Evolutionary conservation across 2,888 invertebrate species (phyloP).

Genomic region (Drosophila buzzatii): DNA sequence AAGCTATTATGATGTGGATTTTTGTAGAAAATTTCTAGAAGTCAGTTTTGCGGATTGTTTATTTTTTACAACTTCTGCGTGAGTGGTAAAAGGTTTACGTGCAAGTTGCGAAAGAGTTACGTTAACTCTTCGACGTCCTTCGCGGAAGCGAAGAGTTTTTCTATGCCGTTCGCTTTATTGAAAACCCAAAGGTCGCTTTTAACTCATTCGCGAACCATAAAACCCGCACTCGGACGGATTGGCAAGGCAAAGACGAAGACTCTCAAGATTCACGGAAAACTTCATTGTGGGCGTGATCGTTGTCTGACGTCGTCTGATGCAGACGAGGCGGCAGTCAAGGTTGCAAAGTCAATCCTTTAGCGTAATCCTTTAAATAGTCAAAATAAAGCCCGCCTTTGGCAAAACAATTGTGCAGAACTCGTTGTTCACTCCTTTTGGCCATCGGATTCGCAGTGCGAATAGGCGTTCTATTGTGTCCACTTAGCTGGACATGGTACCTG

Average conservation of each 20-base stretch:
- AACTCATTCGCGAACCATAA: constrained; percentile 75
- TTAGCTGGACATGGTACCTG: constrained; percentile 63
- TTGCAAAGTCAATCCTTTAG: constrained; percentile 84
- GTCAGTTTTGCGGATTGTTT: constrained; percentile 17
- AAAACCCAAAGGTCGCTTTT: constrained; percentile 59
- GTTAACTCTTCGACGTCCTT: constrained; percentile 76
- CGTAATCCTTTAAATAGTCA: constrained; percentile 85
- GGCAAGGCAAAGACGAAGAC: constrained; percentile 13
- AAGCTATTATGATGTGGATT: constrained; percentile 5
- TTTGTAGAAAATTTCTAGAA: constrained; percentile 28
- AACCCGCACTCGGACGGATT: constrained; percentile 40
- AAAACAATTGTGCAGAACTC: constrained; percentile 68
- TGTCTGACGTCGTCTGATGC: constrained; percentile 29
- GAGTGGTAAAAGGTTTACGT: constrained; percentile 61
- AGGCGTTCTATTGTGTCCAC: constrained; percentile 71
- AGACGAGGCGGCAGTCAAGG: constrained; percentile 71
- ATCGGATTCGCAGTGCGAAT: constrained; percentile 68
- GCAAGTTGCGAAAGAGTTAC: constrained; percentile 83
- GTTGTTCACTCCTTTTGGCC: constrained; percentile 60
- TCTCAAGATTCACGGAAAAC: constrained; percentile 68
- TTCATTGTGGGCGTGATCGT: constrained; percentile 61
- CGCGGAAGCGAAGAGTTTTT: constrained; percentile 53
- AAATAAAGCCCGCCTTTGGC: constrained; percentile 84
- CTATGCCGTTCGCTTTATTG: constrained; percentile 54
- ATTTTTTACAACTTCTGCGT: constrained; percentile 45